Percentiles rank a stretch among this genome's conserved stretches.
phyloP scores from a whole-genome alignment of 2,113 vertebrate genomes.

The Hippoglossus stenolepis region DNA sequence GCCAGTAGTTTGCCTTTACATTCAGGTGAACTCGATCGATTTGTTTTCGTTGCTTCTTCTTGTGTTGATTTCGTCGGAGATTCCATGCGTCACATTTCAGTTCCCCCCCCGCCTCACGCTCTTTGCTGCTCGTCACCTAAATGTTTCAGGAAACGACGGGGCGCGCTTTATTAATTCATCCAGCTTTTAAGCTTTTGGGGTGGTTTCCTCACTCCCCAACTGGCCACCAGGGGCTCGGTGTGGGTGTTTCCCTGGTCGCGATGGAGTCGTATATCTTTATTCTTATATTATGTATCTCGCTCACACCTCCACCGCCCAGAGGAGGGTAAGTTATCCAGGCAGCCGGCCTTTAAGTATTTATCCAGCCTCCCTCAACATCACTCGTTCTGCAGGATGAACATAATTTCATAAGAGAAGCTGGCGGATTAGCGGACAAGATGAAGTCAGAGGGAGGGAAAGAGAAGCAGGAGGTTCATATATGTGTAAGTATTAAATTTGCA shows the following conservation, averaged over 20 bases:
- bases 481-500: constrained; percentile 4
- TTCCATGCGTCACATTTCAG: neutral
- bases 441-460: too few species aligned
- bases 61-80: neutral
- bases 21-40: neutral
- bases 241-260: constrained; percentile 20
- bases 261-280: constrained; percentile 22
- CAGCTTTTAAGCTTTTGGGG: constrained; percentile 32
- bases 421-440: neutral
- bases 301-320: constrained; percentile 56
- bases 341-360: constrained; percentile 44
- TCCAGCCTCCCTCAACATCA: constrained; percentile 4
- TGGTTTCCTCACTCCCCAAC: neutral
- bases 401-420: constrained; percentile 5
- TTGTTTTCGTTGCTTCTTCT: neutral
- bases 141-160: constrained; percentile 54
- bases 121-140: constrained; percentile 49
- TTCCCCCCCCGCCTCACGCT: constrained; percentile 17
- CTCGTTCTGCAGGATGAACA: constrained; percentile 1
- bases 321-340: constrained; percentile 52
- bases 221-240: constrained; percentile 5
- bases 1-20: too few species aligned
- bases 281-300: constrained; percentile 35
- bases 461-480: neutral
- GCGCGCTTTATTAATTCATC: constrained; percentile 56